phyloP scores from a whole-genome alignment of 23 tunicate species.

The Botrylloides violaceus region DNA sequence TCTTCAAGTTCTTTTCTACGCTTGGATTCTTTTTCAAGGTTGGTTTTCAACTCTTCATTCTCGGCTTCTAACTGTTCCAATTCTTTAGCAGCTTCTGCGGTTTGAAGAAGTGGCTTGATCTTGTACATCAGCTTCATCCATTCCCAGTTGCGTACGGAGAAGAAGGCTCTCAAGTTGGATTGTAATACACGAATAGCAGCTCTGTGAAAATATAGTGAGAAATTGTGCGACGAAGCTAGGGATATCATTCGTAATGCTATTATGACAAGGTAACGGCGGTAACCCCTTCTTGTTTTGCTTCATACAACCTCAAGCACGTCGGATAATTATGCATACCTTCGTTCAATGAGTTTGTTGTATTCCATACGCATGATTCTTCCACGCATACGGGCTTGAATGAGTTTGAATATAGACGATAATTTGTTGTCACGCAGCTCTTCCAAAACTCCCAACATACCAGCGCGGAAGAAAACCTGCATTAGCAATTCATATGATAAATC shows the following conservation, averaged over 20 bases:
- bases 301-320: background rate
- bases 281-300: too few relatives aligned
- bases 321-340: constrained; percentile 39
- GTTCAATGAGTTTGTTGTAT: constrained; percentile 84
- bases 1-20: constrained; percentile 92
- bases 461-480: constrained; percentile 92
- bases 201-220: too few relatives aligned
- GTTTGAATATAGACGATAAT: constrained; percentile 63
- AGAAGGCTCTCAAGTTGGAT: constrained; percentile 82
- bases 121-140: constrained; percentile 95
- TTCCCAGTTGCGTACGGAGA: constrained; percentile 85
- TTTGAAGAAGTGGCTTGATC: constrained; percentile 93
- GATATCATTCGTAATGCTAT: too few relatives aligned
- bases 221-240: too few relatives aligned
- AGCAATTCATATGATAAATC: too few relatives aligned
- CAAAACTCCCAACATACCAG: constrained; percentile 89
- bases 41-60: constrained; percentile 66
- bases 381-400: constrained; percentile 80
- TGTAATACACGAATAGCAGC: constrained; percentile 85
- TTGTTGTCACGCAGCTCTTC: constrained; percentile 96
- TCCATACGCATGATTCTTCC: constrained; percentile 79
- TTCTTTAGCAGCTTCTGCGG: constrained; percentile 92
- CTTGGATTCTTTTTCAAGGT: constrained; percentile 82
- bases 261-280: too few relatives aligned
- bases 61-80: constrained; percentile 80